These are phyloP conservation scores for Poeciliopsis prolifica DNA, from an alignment of 2,113 vertebrate species.

Conservation along the genomic window DNA sequence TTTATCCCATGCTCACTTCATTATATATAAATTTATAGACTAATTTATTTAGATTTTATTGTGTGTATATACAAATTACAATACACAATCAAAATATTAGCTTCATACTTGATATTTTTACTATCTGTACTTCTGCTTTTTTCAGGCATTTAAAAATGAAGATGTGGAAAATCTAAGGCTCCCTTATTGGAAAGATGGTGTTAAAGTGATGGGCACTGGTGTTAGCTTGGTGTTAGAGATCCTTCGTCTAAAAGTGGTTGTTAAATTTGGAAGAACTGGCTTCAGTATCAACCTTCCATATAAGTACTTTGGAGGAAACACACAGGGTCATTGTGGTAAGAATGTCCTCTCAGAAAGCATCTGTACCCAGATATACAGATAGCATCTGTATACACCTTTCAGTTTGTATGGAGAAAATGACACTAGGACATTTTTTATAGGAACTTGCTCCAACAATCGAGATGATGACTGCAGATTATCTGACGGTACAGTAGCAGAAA, in stretches of 20 bases:
- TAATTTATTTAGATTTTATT: too few relatives aligned
- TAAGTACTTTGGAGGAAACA: constrained; percentile 86
- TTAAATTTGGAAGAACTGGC: constrained; percentile 87
- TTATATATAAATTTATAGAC: too few relatives aligned
- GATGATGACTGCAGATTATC: constrained; percentile 90
- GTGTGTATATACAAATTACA: too few relatives aligned
- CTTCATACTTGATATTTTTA: neutral
- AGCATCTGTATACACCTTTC: too few relatives aligned
- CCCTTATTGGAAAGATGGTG: constrained; percentile 64
- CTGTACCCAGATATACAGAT: neutral
- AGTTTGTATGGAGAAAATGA: neutral
- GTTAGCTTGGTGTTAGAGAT: constrained; percentile 85
- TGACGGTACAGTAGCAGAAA: constrained; percentile 68
- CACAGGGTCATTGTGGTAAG: constrained; percentile 94
- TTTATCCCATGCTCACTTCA: too few relatives aligned
- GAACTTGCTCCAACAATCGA: constrained; percentile 88
- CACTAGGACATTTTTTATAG: constrained; percentile 66
- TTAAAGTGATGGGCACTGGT: constrained; percentile 81
- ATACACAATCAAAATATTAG: neutral
- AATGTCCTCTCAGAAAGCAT: neutral
- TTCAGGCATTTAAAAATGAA: constrained; percentile 62
- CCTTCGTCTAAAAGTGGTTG: constrained; percentile 68
- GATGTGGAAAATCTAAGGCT: constrained; percentile 25
- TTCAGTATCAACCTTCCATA: constrained; percentile 87
- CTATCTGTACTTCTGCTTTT: neutral